Base-by-base conservation (phyloP, 2,797 vertebrate genomes). In the Eulemur coronatus region DNA sequence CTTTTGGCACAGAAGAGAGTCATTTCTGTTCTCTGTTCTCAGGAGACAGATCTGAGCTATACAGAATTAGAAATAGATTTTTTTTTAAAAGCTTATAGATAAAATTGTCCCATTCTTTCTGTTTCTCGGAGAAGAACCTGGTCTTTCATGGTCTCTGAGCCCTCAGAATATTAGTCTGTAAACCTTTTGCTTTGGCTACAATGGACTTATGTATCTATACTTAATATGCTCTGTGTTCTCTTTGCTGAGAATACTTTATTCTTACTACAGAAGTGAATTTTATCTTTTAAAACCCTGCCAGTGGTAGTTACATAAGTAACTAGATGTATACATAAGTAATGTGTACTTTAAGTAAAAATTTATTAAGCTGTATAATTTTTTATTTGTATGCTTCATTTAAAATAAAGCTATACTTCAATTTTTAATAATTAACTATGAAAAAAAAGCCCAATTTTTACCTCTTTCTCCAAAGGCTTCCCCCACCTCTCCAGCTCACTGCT, bases 111-210 rank as follows among this genome's bases (percentile, higher is more conserved):
- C n/a, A 20, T 93, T 82, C 11, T 26, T 89, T 92, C 20, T 46
- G n/a, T 82, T 93, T 97, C 63, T 95, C 46, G 52, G 38, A 84
- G 67, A 95, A 82, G 84, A 95, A 57, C 26, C 20, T 67, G 15
- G 26, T 50, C 13, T 52, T 50, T 89, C 24, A 17, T 88, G 55
- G 33, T 52, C 30, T 85, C 35, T 57, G 50, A 82, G 84, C 33
- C 33, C 43, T 86, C 10, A 28, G 69, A 41, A 33, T 84, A 33
- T 84, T 15, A 59, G 14, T 63, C 33, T 75, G 15, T 57, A 67
- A 46, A 15, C 22, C 3, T 73, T 91, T 91, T 50, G 48, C 41
- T 84, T 89, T 7, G 43, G 57, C 52, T 59, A 0, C 1, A 1
- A 10, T 72, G 33, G 13, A 35, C 28, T 63, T 59, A 14, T 2